Base-by-base conservation (phyloP, 1,140 invertebrate genomes). In the Drosophila bocqueti region DNA sequence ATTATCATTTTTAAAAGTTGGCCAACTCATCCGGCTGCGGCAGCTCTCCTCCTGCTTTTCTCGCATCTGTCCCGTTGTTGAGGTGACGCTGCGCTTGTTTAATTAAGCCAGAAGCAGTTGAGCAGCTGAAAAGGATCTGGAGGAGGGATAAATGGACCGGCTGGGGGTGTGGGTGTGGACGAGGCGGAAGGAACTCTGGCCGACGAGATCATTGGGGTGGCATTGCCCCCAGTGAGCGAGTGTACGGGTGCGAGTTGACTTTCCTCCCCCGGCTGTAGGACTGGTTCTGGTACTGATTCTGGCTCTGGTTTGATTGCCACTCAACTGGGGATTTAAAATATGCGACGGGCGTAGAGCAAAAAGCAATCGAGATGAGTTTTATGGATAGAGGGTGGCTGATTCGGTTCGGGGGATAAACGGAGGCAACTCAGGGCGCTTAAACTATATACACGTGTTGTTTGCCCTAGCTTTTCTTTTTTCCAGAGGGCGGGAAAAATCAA, bases 281-380 rank as follows among this genome's bases (percentile, higher is more conserved):
- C 66, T 60, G 38, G 66, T 52, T 58, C 61, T 55, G 72, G 72
- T 68, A 29, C 24, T 47, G 50, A 40, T 26, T 76, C 45, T 58
- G 74, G 63, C 38, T 55, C 38, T 75, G 85, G 66, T 76, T 89
- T 89, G 84, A 89, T 89, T 89, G 84, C 84, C 85, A 89, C 85
- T 90, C 84, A 89, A 89, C 81, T 89, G 78, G 84, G 84, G 84
- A 89, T 90, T 89, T 89, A 84, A 89, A 89, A 89, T 90, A 89
- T 89, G 85, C 84, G 84, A 81, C 84, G 72, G 81, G 81, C 84
- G 84, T 87, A 81, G 85, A 66, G 75, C 45, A 50, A 63, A 79
- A 83, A 81, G 81, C 85, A 89, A 90, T 90, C 84, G 65, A 89
- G 52, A 45, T 69, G 75, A 60, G 62, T 59, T 76, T 50, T 50